These are phyloP conservation scores for Parasteatoda lunata DNA, from an alignment of 2,888 invertebrate species.

Conservation along the genomic window DNA sequence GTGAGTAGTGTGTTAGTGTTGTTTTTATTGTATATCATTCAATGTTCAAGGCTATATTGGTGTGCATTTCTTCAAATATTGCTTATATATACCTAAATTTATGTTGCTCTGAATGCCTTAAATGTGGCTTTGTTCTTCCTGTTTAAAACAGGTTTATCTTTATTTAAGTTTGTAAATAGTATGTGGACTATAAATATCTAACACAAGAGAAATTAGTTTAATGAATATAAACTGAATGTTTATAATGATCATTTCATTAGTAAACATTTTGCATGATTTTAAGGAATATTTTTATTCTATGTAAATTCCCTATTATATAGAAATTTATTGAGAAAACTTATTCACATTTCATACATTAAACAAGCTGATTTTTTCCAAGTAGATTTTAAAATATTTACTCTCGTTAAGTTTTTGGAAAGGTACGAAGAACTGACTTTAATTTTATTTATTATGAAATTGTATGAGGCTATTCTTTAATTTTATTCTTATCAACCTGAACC, in stretches of 20 bases:
- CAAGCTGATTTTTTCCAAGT: constrained; percentile 43
- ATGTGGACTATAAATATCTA: constrained; percentile 61
- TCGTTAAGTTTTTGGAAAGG: constrained; percentile 60
- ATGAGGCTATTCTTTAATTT: constrained; percentile 37
- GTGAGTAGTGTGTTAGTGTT: constrained; percentile 68
- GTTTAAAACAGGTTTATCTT: constrained; percentile 49
- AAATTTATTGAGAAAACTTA: constrained; percentile 50
- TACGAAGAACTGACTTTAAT: constrained; percentile 52
- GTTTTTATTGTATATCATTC: constrained; percentile 67
- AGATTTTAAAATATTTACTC: constrained; percentile 57
- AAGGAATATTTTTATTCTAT: constrained; percentile 42
- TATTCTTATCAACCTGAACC: constrained; percentile 56
- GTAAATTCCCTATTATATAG: constrained; percentile 43
- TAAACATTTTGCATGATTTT: constrained; percentile 56
- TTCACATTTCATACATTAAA: constrained; percentile 30
- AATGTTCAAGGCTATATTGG: constrained; percentile 68
- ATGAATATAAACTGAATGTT: constrained; percentile 55
- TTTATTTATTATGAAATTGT: constrained; percentile 52
- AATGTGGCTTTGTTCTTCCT: constrained; percentile 64
- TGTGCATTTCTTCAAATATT: constrained; percentile 65
- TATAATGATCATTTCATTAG: constrained; percentile 52
- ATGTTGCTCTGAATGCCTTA: constrained; percentile 54
- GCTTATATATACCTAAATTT: constrained; percentile 53
- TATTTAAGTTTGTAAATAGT: constrained; percentile 63
- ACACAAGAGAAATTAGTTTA: constrained; percentile 57